These are phyloP conservation scores for Trididemnum miniatum DNA, from an alignment of 23 tunicate species.

Conservation along the genomic window DNA sequence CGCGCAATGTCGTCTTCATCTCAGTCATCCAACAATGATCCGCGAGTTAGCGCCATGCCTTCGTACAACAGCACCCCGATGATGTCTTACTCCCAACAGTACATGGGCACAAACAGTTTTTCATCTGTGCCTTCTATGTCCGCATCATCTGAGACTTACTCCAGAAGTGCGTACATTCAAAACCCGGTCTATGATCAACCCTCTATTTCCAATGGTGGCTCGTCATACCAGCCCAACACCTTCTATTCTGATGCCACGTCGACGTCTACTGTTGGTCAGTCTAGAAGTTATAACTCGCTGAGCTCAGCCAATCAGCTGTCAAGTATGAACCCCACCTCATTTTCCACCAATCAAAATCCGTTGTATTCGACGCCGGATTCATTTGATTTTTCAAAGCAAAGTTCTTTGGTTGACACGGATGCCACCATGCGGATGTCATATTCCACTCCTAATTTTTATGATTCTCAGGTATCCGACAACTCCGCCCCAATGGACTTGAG, in stretches of 20 bases:
- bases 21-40: too few relatives aligned
- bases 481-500: conserved; percentile 2
- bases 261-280: neutral
- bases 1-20: too few relatives aligned
- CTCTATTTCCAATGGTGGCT: neutral
- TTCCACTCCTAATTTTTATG: neutral
- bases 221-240: neutral
- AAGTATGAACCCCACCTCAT: neutral
- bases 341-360: neutral
- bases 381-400: neutral
- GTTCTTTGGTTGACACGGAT: neutral
- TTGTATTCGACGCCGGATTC: neutral
- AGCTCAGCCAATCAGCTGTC: neutral
- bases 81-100: neutral
- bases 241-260: neutral
- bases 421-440: neutral
- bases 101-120: neutral
- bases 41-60: too few relatives aligned
- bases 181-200: neutral
- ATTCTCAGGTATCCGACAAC: neutral
- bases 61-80: neutral
- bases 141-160: too few relatives aligned
- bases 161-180: too few relatives aligned
- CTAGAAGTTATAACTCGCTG: neutral
- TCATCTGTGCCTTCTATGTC: too few relatives aligned